Percentiles rank a stretch among this genome's conserved stretches.
Conservation (phyloP, 2,797 vertebrate species). For the Chelidonichthys spinosus region DNA sequence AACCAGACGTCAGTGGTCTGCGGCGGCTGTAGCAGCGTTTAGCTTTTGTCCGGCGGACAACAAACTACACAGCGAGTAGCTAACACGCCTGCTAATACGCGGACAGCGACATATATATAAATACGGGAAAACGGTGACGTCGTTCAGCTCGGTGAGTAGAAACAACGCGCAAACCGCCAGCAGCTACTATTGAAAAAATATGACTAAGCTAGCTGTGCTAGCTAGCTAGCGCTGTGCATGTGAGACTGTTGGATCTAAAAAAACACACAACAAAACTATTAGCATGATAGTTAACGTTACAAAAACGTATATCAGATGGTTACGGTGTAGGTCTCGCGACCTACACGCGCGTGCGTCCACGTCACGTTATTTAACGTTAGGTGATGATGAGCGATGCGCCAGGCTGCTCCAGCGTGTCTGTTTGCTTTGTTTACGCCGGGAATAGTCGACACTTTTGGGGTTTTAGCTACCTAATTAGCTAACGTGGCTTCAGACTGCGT, state of each 20-base stretch:
- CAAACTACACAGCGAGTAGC: neutral
- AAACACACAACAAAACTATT: neutral
- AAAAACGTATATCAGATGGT: neutral
- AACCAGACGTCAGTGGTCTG: conserved; percentile 73
- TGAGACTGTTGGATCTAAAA: conserved; percentile 35
- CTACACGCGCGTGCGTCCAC: accelerated
- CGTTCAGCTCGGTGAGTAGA: conserved; percentile 61
- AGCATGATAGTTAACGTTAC: conserved; percentile 50
- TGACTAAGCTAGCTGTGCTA: conserved; percentile 65
- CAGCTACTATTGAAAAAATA: conserved; percentile 12
- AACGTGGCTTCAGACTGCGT: neutral
- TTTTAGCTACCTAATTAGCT: neutral
- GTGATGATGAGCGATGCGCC: neutral
- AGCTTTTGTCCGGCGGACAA: conserved; percentile 68
- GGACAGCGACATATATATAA: neutral
- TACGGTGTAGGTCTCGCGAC: neutral
- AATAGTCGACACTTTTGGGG: conserved; percentile 1
- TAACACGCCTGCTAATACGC: neutral
- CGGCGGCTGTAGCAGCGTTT: conserved; percentile 42
- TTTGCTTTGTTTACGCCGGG: conserved; percentile 40
- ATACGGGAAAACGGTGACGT: neutral
- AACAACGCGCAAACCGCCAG: neutral
- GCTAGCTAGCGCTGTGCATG: conserved; percentile 69
- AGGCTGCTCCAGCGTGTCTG: conserved; percentile 28
- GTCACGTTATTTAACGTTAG: neutral